A percentile compares a stretch with the other conserved stretches of the same genome.
phyloP scores from a whole-genome alignment of 2,797 vertebrate genomes.

The Sebastes itinus region DNA sequence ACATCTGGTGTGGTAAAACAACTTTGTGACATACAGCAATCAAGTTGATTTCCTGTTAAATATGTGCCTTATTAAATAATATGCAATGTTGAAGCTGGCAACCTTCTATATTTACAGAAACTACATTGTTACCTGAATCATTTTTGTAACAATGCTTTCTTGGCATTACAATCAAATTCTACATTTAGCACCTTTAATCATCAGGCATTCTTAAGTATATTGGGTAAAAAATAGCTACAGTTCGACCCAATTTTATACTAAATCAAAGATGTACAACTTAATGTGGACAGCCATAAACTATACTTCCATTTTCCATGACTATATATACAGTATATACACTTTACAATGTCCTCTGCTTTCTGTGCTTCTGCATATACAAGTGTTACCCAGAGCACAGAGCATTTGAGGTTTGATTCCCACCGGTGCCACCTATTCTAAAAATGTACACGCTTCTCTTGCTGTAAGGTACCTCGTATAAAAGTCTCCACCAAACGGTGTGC shows the following conservation, averaged over 20 bases:
- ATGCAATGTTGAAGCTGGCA: neutral
- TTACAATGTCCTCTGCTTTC: neutral
- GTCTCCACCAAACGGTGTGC: slow-evolving; percentile 2
- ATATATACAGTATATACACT: neutral
- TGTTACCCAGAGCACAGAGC: neutral
- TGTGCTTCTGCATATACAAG: neutral
- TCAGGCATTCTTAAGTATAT: neutral
- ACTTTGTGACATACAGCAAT: neutral
- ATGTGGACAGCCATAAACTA: neutral
- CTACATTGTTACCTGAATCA: neutral
- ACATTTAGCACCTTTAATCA: neutral
- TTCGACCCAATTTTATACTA: neutral
- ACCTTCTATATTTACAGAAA: neutral
- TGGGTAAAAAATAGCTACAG: neutral
- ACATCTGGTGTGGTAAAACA: neutral
- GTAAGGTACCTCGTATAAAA: slow-evolving; percentile 25
- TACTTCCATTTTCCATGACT: neutral
- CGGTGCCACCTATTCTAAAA: slow-evolving; percentile 26
- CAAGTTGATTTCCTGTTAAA: neutral
- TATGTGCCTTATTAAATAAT: neutral
- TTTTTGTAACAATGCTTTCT: neutral
- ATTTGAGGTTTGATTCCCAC: slow-evolving; percentile 27
- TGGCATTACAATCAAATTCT: neutral
- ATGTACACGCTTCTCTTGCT: slow-evolving; percentile 6
- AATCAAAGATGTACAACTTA: neutral